These are phyloP conservation scores for Mareca strepera DNA, from an alignment of 2,797 vertebrate species.

Conservation along the genomic window DNA sequence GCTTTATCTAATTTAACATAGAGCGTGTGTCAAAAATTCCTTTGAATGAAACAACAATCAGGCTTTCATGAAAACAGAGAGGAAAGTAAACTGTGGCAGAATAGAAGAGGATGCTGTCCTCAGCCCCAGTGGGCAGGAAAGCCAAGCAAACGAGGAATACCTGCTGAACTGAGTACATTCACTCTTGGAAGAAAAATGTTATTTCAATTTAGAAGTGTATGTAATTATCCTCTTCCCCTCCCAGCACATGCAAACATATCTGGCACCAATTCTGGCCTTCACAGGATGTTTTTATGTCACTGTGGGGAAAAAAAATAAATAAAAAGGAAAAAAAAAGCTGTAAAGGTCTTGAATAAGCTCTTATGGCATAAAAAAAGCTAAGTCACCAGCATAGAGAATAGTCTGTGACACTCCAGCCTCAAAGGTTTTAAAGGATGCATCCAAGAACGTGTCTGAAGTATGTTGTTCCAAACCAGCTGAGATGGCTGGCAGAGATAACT, in stretches of 20 bases:
- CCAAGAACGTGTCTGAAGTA: background rate
- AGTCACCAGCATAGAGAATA: background rate
- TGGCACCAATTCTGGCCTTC: background rate
- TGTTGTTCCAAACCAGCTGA: background rate
- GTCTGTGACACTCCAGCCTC: background rate
- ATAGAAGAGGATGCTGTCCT: background rate
- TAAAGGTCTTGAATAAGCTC: background rate
- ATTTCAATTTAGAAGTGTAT: background rate
- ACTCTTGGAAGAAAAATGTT: background rate
- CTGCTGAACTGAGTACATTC: background rate
- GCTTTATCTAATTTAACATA: slow-evolving; percentile 3
- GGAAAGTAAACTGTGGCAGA: background rate
- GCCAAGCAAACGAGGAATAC: background rate
- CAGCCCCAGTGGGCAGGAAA: background rate
- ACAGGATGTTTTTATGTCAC: background rate
- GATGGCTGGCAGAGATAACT: background rate
- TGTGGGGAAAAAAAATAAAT: accelerated
- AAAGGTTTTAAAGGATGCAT: background rate
- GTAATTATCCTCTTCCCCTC: background rate
- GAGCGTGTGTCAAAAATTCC: background rate
- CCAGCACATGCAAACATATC: background rate
- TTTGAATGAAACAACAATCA: background rate
- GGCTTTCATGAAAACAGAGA: background rate
- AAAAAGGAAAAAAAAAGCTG: background rate
- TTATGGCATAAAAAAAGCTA: background rate